phyloP scores from a whole-genome alignment of 1,140 invertebrate species.

The Cydia fagiglandana region DNA sequence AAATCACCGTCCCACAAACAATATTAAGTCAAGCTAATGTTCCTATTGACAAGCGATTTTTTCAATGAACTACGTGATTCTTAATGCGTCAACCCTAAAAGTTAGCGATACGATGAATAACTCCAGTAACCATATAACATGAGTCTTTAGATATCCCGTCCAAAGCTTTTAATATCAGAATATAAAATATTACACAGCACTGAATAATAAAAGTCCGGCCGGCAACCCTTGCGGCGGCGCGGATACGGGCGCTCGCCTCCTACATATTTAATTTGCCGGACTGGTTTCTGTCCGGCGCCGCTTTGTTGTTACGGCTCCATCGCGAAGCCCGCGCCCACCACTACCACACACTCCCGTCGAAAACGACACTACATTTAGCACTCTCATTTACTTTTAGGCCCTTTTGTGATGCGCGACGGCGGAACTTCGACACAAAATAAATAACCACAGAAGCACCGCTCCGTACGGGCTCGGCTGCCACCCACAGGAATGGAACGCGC shows the following conservation, averaged over 20 bases:
- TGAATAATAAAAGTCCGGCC: neutral
- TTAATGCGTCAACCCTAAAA: too few species aligned
- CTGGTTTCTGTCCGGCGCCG: conserved; percentile 72
- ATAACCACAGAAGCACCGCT: conserved; percentile 17
- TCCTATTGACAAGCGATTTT: too few species aligned
- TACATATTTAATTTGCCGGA: conserved; percentile 78
- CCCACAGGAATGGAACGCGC: conserved; percentile 2
- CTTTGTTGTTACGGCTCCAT: conserved; percentile 73
- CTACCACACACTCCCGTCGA: neutral
- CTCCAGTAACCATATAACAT: neutral
- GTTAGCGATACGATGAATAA: too few species aligned
- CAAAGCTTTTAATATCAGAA: neutral
- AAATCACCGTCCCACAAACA: too few species aligned
- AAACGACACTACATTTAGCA: neutral
- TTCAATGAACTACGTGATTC: too few species aligned
- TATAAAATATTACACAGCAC: conserved; percentile 2
- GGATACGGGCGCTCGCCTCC: conserved; percentile 69
- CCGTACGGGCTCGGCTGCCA: conserved; percentile 5
- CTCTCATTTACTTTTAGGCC: neutral
- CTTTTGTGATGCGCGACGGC: neutral
- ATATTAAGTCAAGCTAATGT: too few species aligned
- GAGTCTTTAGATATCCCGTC: neutral
- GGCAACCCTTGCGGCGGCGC: conserved; percentile 56
- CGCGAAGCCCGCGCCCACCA: conserved; percentile 44
- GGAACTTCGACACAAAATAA: neutral